Evolutionary conservation across 2,888 invertebrate species (phyloP), one percentile per base, ranked within the genome.

Genomic region (Philereme vetulata): DNA sequence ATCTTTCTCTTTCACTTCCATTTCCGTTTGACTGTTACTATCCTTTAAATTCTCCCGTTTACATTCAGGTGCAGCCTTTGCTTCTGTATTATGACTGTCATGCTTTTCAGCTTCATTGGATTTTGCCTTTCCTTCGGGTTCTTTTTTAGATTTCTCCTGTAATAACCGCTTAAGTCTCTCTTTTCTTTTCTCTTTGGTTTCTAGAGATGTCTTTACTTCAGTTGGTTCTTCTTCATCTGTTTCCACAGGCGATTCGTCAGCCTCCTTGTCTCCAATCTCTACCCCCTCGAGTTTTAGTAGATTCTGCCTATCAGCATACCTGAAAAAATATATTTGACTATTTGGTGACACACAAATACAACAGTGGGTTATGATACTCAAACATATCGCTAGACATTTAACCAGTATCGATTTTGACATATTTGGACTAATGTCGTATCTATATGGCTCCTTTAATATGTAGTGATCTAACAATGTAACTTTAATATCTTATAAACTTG

Each of bases 211-310:
- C 51, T 56, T 75, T 7, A 81, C 78, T 52, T 84, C 83, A 49
- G 72, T 68, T 2, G 68, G 60, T 48, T 80, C 82, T 8, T 88
- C 87, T n/a, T 90, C 89, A 54, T 90, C 92, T 66, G 86, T 89
- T 58, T 90, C 90, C 3, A 79, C 74, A 4, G 90, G 87, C 6
- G 92, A 90, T 64, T 90, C 88, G 11, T 92, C 89, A 0, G 89
- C 90, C 68, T 92, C 92, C 62, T 89, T 90, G 56, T 92, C 92
- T 5, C 84, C 87, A 48, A 92, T 89, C 74, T 90, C 91, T 59
- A 72, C 85, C 53, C 80, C 86, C 75, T 88, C 88, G 59, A 92
- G 73, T 57, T 88, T 86, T 38, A 91, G 71, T 72, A 78, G 86
- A 59, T 82, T 87, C 70, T 92, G 91, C 67, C 82, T 83, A 52